Conservation (phyloP, 2,113 vertebrate genomes). For the zebrafish (Danio rerio) region GRCz12tu NC_133182.1:25487001-25487500, state of each 20-base stretch:
- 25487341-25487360: constrained; percentile 42
- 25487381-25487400: constrained; percentile 27
- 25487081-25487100: constrained; percentile 33
- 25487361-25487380: constrained; percentile 30
- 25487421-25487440: constrained; percentile 18
- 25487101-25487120: constrained; percentile 43
- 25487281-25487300: constrained; percentile 49
- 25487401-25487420: constrained; percentile 2
- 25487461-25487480: background rate
- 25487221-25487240: constrained; percentile 10
- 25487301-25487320: constrained; percentile 50
- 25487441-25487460: background rate
- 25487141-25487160: constrained; percentile 57
- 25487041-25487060: constrained; percentile 24
- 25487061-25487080: constrained; percentile 8
- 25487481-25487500: background rate
- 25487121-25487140: constrained; percentile 59
- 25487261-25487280: background rate
- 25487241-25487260: background rate
- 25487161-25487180: constrained; percentile 60
- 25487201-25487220: constrained; percentile 30
- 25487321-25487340: constrained; percentile 47
- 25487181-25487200: constrained; percentile 62
- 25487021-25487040: background rate
- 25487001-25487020: background rate